phyloP scores from a whole-genome alignment of 2,113 vertebrate genomes.

The Noturus placidus region DNA sequence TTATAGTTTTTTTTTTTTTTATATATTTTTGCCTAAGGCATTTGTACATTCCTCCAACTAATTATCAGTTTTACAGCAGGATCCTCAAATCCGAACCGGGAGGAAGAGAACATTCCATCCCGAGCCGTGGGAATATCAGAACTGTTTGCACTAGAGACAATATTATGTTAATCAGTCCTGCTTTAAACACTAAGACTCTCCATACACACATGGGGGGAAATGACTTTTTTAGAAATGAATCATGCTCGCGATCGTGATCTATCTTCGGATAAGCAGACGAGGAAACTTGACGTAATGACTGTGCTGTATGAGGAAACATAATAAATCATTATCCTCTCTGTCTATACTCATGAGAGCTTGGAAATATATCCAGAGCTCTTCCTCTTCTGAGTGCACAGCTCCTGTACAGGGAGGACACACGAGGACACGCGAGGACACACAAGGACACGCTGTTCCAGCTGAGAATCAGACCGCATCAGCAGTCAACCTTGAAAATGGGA shows the following conservation, averaged over 20 bases:
- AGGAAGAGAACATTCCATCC: slow-evolving; percentile 46
- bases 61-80: neutral
- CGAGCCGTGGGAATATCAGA: slow-evolving; percentile 46
- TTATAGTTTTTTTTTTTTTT: neutral
- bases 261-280: slow-evolving; percentile 1
- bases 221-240: neutral
- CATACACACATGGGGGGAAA: too few species aligned
- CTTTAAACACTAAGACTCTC: slow-evolving; percentile 15
- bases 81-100: neutral
- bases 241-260: neutral
- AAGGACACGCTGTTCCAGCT: slow-evolving; percentile 21
- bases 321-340: slow-evolving; percentile 40
- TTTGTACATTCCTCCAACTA: neutral
- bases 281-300: slow-evolving; percentile 4
- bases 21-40: neutral
- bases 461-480: slow-evolving; percentile 2
- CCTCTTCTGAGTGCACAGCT: slow-evolving; percentile 21
- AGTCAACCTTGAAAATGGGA: neutral
- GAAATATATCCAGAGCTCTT: slow-evolving; percentile 32
- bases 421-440: neutral
- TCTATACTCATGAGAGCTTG: slow-evolving; percentile 22
- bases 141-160: slow-evolving; percentile 52
- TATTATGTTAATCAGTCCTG: slow-evolving; percentile 44
- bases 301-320: slow-evolving; percentile 31
- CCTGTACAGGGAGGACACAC: neutral